Percentiles rank a stretch among this genome's conserved stretches.
Conservation (phyloP, 2,888 invertebrate species). For the Drosophila phalerata region DNA sequence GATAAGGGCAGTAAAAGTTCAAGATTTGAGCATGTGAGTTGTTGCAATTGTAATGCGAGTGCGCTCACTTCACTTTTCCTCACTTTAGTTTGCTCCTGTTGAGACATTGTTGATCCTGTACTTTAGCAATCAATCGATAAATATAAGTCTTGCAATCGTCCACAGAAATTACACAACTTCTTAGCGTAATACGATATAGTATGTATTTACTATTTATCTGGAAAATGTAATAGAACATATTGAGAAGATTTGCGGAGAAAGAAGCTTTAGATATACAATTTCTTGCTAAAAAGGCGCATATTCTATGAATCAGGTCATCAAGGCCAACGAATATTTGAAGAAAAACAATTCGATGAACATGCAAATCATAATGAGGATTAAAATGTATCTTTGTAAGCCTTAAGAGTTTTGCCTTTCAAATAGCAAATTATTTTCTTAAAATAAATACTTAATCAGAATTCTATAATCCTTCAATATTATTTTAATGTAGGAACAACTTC, state of each 20-base stretch:
- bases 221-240: background rate
- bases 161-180: conserved; percentile 29
- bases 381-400: background rate
- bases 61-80: conserved; percentile 15
- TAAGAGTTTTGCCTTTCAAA: background rate
- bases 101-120: background rate
- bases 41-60: conserved; percentile 61
- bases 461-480: background rate
- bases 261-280: background rate
- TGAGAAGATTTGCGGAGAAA: background rate
- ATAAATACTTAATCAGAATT: background rate
- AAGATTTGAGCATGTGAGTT: conserved; percentile 56
- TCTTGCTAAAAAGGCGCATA: background rate
- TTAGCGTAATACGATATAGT: conserved; percentile 16
- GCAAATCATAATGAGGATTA: background rate
- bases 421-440: background rate
- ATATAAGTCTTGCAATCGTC: conserved; percentile 18
- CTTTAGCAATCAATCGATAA: conserved; percentile 34
- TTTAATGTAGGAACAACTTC: background rate
- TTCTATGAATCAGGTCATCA: background rate
- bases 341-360: background rate
- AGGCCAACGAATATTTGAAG: background rate
- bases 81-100: conserved; percentile 12
- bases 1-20: conserved; percentile 60
- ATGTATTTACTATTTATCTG: background rate